Percentiles rank a stretch among this genome's conserved stretches.
These are phyloP conservation scores for Progne subis DNA, from an alignment of 2,113 vertebrate genomes.

Conservation along the genomic window DNA sequence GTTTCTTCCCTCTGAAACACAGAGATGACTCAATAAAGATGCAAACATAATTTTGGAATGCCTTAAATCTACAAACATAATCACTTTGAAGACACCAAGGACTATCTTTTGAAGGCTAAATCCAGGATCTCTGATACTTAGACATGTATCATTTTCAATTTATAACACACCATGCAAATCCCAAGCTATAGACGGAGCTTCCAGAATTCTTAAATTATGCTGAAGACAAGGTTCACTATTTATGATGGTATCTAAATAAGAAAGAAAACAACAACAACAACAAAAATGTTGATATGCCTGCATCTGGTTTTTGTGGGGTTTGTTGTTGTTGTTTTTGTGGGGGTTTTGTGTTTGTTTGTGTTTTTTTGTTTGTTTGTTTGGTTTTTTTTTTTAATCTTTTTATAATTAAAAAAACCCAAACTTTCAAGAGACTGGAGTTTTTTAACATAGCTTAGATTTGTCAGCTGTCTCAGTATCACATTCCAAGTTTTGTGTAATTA, in stretches of 20 bases:
- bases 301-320: background rate
- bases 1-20: background rate
- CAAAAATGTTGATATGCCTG: background rate
- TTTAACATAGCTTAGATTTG: background rate
- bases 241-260: background rate
- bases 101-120: background rate
- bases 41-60: background rate
- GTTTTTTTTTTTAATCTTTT: background rate
- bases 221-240: background rate
- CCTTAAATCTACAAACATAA: background rate
- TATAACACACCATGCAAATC: background rate
- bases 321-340: no score
- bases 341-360: no score
- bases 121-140: background rate
- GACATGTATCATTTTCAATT: background rate
- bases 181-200: background rate
- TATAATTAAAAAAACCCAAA: background rate
- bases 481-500: background rate
- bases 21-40: background rate
- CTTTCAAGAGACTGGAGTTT: fast-evolving
- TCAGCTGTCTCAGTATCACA: background rate
- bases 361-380: no score
- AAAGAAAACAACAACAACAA: background rate
- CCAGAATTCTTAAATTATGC: background rate
- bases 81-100: background rate